A percentile compares a stretch with the other conserved stretches of the same genome.
Evolutionary conservation across 2,888 invertebrate species (phyloP).

Genomic region (Philereme transversata): DNA sequence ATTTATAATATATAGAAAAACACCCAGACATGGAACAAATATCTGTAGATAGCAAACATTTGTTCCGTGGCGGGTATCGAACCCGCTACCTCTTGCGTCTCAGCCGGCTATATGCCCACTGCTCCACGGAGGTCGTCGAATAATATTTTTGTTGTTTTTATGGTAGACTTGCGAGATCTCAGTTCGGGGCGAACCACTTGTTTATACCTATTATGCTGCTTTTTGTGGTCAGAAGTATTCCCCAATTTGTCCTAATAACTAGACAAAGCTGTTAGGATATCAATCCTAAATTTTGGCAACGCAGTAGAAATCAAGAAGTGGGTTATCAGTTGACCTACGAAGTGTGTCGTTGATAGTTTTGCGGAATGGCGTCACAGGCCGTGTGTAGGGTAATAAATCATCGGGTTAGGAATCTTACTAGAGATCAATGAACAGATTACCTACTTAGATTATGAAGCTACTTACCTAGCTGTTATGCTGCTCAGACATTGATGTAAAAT

Average conservation of each 20-base stretch:
- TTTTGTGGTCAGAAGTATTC: neutral
- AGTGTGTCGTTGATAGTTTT: conserved; percentile 63
- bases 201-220: no score
- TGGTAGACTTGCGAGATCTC: no score
- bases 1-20: no score
- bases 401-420: conserved; percentile 25
- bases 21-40: no score
- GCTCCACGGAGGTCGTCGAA: no score
- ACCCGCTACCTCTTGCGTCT: no score
- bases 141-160: no score
- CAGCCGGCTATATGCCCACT: no score
- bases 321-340: conserved; percentile 73
- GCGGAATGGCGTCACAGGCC: conserved; percentile 62
- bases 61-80: no score
- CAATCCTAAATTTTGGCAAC: conserved; percentile 57
- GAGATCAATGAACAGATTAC: conserved; percentile 27
- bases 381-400: conserved; percentile 33
- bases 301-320: conserved; percentile 60
- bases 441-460: conserved; percentile 22
- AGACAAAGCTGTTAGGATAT: conserved; percentile 27
- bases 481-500: neutral
- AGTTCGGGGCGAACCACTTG: no score
- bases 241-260: conserved; percentile 8
- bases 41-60: no score
- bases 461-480: neutral